Percentiles rank a stretch among this genome's conserved stretches.
Evolutionary conservation across 2,113 vertebrate species (phyloP).

Genomic region (Saimiri boliviensis): DNA sequence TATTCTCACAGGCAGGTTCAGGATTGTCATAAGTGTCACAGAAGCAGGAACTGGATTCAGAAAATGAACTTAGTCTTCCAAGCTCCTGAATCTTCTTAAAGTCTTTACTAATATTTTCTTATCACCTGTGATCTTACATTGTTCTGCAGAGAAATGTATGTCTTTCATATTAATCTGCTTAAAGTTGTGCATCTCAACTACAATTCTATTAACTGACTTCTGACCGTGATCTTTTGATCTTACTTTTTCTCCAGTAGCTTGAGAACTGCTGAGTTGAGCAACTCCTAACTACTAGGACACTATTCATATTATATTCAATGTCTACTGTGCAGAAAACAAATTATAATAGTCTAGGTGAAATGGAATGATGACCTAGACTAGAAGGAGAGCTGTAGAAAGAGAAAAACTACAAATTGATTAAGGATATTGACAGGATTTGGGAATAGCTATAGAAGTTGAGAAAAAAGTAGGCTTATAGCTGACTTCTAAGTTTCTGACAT

Average conservation of each 20-base stretch:
- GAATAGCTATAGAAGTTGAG: not conserved
- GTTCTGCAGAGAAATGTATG: not conserved
- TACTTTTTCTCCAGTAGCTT: not conserved
- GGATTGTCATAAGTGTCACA: not conserved
- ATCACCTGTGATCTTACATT: not conserved
- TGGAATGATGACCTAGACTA: not conserved
- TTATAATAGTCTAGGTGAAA: not conserved
- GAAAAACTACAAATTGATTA: not conserved
- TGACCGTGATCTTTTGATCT: not conserved
- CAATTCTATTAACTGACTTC: not conserved
- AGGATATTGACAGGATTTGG: not conserved
- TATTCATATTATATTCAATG: not conserved
- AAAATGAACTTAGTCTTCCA: not conserved
- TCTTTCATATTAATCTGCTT: not conserved
- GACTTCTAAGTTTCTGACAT: conserved; percentile 6
- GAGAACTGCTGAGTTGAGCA: not conserved
- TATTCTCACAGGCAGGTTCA: not conserved
- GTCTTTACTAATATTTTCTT: not conserved
- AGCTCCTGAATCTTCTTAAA: not conserved
- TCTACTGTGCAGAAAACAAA: not conserved
- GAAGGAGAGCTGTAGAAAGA: not conserved
- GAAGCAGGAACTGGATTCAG: not conserved
- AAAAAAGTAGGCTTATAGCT: not conserved
- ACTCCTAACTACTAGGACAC: not conserved
- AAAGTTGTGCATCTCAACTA: not conserved